Percentiles rank a stretch among this genome's conserved stretches.
Evolutionary conservation across 2,797 vertebrate species (phyloP).

Genomic region (Rhinella marina): DNA sequence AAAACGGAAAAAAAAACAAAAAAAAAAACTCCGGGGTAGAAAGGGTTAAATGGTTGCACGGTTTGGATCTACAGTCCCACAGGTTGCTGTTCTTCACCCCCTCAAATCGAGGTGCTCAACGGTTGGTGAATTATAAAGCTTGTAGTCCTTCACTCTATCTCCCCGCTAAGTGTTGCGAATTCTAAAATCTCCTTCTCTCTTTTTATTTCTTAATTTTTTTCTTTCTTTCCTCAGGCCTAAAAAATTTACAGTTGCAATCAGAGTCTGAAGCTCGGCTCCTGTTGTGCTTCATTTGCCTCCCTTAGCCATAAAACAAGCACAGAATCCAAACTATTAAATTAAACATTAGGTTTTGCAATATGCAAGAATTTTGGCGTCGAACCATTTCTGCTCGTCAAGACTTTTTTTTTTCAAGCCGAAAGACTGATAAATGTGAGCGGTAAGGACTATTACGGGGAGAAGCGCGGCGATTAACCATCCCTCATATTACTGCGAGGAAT

Average conservation of each 20-base stretch:
- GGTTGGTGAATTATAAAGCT: too few species aligned
- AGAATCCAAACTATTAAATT: conserved; percentile 37
- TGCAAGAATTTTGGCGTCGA: background rate
- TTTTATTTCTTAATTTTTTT: background rate
- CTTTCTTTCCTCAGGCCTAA: background rate
- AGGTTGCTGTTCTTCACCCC: background rate
- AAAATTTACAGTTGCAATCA: conserved; percentile 15
- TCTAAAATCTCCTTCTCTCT: background rate
- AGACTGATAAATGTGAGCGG: conserved; percentile 18
- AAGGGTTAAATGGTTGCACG: too few species aligned
- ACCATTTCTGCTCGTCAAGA: conserved; percentile 23
- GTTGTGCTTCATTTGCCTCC: background rate
- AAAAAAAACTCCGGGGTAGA: too few species aligned
- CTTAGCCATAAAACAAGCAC: background rate
- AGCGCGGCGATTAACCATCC: conserved; percentile 5
- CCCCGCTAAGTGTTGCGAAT: background rate
- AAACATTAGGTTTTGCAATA: conserved; percentile 31
- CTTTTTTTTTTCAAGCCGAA: conserved; percentile 19
- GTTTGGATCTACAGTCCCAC: background rate
- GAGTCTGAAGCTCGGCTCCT: background rate
- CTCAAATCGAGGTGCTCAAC: too few species aligned
- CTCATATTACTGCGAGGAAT: conserved; percentile 11
- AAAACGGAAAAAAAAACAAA: too few species aligned
- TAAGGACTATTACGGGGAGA: conserved; percentile 15
- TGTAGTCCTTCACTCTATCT: too few species aligned